Base-by-base conservation (phyloP, 2,797 vertebrate genomes). In the Aselliscus stoliczkanus region DNA sequence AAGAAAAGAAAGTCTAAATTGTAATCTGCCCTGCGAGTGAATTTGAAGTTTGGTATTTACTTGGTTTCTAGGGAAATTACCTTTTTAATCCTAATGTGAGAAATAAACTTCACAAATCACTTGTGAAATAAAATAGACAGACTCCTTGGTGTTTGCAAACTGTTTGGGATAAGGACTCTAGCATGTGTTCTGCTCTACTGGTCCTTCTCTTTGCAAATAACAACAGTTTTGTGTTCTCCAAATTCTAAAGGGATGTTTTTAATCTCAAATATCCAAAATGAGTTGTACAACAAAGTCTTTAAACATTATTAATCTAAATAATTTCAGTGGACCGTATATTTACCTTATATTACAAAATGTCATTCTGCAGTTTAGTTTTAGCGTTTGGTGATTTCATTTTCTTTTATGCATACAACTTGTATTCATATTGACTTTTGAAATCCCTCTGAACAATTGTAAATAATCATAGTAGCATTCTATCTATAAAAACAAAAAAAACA, bases 151-250 rank as follows among this genome's bases (percentile, higher is more conserved):
- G 5, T 76, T 39, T 70, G 44, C 64, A 80, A 81, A 83, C 54
- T 34, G 21, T 37, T 82, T 56, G 39, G 23, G 84, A 2, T 47
- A 52, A 84, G 34, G 21, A 20, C 5, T 69, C 50, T 60, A 72
- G 47, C 29, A 27, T 23, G 2, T 27, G 2, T 34, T 92, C n/a
- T 83, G n/a, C 39, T 80, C 75, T 34, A 23, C 42, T 27, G 27
- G 5, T 5, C 5, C 42, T 15, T 56, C 27, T 70, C 62, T 70
- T 62, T 15, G 3, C 67, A 80, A 65, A 67, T 13, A 47, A 42
- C 50, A 93, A 79, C 23, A 42, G 67, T 95, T 96, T 94, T 52
- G 90, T 80, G 97, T 97, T 96, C 90, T 96, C 58, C 84, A 85
- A 31, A 93, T 79, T 56, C 56, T 72, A 34, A 79, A 73, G 42